A percentile compares a stretch with the other conserved stretches of the same genome.
Conservation (phyloP, 2,797 vertebrate species). For the Channallabes apus region DNA sequence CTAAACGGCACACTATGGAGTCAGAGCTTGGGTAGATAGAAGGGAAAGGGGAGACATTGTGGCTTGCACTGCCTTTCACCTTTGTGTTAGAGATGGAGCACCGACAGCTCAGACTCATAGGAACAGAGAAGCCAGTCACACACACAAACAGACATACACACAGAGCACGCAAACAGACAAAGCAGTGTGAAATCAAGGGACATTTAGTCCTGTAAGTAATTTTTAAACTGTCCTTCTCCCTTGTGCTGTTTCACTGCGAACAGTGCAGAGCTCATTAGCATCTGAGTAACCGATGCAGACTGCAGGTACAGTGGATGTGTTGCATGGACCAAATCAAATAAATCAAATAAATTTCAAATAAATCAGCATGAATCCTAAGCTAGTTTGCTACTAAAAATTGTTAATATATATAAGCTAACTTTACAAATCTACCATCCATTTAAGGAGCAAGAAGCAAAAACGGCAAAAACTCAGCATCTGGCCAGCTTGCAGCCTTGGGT, state of each 20-base stretch:
- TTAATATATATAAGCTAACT: not conserved
- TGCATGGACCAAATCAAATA: not conserved
- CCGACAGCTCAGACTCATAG: constrained; percentile 41
- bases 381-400: not conserved
- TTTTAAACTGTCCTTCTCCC: not conserved
- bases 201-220: constrained; percentile 8
- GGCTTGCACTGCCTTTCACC: constrained; percentile 52
- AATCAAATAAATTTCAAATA: no score
- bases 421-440: not conserved
- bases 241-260: not conserved
- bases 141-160: constrained; percentile 13
- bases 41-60: constrained; percentile 1
- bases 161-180: not conserved
- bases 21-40: constrained; percentile 7
- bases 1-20: not conserved
- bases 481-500: not conserved
- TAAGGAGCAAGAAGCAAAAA: not conserved
- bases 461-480: not conserved
- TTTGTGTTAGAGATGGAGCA: constrained; percentile 44
- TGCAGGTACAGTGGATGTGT: not conserved
- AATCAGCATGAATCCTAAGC: not conserved
- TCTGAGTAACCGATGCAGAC: no score
- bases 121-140: constrained; percentile 49
- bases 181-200: constrained; percentile 10
- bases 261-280: not conserved